Evolutionary conservation across 2,888 invertebrate genomes (phyloP), one percentile per base, ranked within the genome.

Genomic region (Hecatera dysodea): DNA sequence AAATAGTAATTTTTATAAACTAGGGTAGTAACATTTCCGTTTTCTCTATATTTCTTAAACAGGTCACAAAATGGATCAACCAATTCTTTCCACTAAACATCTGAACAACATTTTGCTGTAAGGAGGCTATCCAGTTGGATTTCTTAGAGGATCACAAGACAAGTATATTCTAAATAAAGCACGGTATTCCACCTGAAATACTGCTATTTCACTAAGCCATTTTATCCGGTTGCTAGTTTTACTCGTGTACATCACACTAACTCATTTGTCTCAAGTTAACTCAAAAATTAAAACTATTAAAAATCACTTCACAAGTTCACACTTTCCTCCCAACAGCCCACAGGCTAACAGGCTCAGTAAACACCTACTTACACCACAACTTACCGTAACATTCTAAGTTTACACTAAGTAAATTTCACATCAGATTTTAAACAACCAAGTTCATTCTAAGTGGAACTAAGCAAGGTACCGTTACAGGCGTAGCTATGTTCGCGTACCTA

Each of bases 401-500:
- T 44, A 55, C n/a, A 55, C 52, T 61, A 42, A 66, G 27, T 60
- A 73, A 50, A 59, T 56, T 56, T 65, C 19, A 59, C 42, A 56
- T 48, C 39, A 22, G 39, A 55, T 29, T 56, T 19, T 24, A 29
- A 50, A 9, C 19, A 22, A 56, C 72, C 68, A 84, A 82, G 61
- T 46, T 48, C 46, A 74, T 69, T 82, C 79, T 83, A 85, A 84
- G 59, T 72, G 33, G 70, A 67, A 59, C 78, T 78, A 68, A 83
- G 61, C 55, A 74, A 80, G 29, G 72, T 84, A 88, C 89, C 89
- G 90, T 90, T 89, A 87, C 89, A 90, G 90, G 91, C 90, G 91
- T 92, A 85, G 63, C 88, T 82, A 86, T 88, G 84, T 83, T 80
- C n/a, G n/a, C n/a, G n/a, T 78, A 86, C 89, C 94, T 92, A 95